Base-by-base conservation (phyloP, 2,888 invertebrate genomes). In the Camponotus fellah region DNA sequence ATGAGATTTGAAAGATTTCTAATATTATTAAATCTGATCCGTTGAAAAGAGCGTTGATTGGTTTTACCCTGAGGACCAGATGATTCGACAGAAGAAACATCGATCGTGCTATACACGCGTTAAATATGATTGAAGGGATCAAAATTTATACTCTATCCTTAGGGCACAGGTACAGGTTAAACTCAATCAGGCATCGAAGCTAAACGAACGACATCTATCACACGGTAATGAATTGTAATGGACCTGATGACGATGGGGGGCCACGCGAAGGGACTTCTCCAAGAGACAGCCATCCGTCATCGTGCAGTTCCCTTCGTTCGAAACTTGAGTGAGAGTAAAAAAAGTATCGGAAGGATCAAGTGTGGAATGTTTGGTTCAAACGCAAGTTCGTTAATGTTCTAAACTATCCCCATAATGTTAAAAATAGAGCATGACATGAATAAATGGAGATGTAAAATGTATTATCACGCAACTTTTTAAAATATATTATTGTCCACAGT, bases 141-240 rank as follows among this genome's bases (percentile, higher is more conserved):
- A 76, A 87, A 85, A 77, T 82, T 58, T 74, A 26, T 26, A 83
- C 84, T 69, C 34, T 89, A 77, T 72, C 79, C 64, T 72, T 26
- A 71, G 69, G 85, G 83, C 79, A 83, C 86, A 84, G 88, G 85
- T 76, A 77, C 85, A 83, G 90, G 87, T 90, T 86, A 90, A 89
- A 90, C 91, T 93, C 91, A 91, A 93, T 93, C 92, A 90, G 90
- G 86, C 91, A 90, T 91, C 89, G 91, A 89, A 88, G 88, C 90
- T 88, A 91, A 92, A 93, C 91, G 92, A 93, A 91, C 90, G 92
- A 92, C 92, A 92, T 93, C 92, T 91, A 92, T 93, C 93, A 92
- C 89, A 85, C 77, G 90, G 91, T 92, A 92, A 92, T 93, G 92
- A 93, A 93, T 92, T 88, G 89, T 92, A 92, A 92, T 92, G 92